Conservation (phyloP, 2,888 invertebrate genomes). For the Monopis laevigella region DNA sequence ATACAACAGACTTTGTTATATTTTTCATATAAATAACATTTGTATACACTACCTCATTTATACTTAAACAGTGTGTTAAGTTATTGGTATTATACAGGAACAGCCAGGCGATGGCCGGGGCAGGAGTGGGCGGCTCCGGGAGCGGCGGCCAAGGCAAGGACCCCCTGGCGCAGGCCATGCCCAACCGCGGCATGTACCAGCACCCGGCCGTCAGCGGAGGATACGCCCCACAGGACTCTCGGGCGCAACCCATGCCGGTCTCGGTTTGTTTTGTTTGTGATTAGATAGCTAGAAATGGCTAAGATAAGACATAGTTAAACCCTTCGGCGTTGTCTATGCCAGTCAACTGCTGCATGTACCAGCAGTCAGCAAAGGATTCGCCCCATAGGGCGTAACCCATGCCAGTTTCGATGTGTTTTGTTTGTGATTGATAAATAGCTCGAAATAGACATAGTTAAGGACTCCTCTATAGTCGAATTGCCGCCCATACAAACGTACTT, state of each 20-base stretch:
- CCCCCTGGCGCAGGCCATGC: constrained; percentile 49
- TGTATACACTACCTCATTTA: too few relatives aligned
- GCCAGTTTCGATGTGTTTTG: constrained; percentile 49
- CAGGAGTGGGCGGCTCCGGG: constrained; percentile 35
- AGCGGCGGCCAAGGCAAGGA: constrained; percentile 55
- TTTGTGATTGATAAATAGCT: too few relatives aligned
- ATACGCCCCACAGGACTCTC: constrained; percentile 53
- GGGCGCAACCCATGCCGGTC: constrained; percentile 43
- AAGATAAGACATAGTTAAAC: too few relatives aligned
- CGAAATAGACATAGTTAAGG: too few relatives aligned
- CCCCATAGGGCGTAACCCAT: constrained; percentile 42
- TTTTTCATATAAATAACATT: too few relatives aligned
- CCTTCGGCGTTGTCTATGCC: constrained; percentile 50
- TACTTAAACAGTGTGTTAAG: too few relatives aligned
- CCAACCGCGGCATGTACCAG: constrained; percentile 47
- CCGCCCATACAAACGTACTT: too few relatives aligned
- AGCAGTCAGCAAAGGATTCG: constrained; percentile 53
- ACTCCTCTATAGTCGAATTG: constrained; percentile 54
- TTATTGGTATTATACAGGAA: constrained; percentile 49
- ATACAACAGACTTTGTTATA: too few relatives aligned
- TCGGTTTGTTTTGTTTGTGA: too few relatives aligned
- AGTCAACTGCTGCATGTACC: constrained; percentile 47
- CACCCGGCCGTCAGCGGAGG: constrained; percentile 47
- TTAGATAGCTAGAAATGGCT: too few relatives aligned
- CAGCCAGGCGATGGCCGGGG: constrained; percentile 44